Evolutionary conservation across 1,140 invertebrate genomes (phyloP), one percentile per base, ranked within the genome.

Genomic region (Megalonaias nervosa): DNA sequence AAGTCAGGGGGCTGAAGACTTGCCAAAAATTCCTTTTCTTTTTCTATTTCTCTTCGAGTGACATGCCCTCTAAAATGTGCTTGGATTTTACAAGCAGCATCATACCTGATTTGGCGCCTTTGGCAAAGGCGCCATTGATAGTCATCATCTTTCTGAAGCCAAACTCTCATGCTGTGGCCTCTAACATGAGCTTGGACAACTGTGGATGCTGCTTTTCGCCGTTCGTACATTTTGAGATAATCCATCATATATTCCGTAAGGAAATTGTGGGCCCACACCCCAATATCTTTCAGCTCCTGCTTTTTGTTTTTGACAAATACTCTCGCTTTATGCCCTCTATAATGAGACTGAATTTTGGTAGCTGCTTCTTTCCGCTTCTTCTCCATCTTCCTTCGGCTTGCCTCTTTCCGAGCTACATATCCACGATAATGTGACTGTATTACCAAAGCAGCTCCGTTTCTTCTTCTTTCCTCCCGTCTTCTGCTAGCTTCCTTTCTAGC

Each of bases 1-100:
- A 64, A 26, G 3, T 65, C 57, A n/a, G 75, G 75, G 55, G 75
- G 75, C 67, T 77, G 58, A 59, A 77, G 14, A 19, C 68, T 72
- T 11, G 75, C 69, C 31, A 77, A 61, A 31, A 77, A 60, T 61
- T 71, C 70, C 56, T 38, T 65, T 59, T 77, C 68, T 61, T 66
- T 61, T 38, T 59, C 64, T n/a, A 73, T 68, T 21, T 71, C 70
- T 57, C 59, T 48, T 48, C 38, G 60, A 19, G 21, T 23, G 9
- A 62, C 21, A 62, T 62, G 60, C 13, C 60, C 60, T 62, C 60
- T 19, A 62, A n/a, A 62, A 23, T n/a, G 21, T 23, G 19, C 21
- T 23, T 62, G 60, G 21, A 62, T 62, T 23, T 19, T 62, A 19
- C 19, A 11, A 62, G 60, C 60, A n/a, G 60, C 60, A 48, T 48